Conservation (phyloP, 2,113 vertebrate species). For the Callaeas wilsoni region DNA sequence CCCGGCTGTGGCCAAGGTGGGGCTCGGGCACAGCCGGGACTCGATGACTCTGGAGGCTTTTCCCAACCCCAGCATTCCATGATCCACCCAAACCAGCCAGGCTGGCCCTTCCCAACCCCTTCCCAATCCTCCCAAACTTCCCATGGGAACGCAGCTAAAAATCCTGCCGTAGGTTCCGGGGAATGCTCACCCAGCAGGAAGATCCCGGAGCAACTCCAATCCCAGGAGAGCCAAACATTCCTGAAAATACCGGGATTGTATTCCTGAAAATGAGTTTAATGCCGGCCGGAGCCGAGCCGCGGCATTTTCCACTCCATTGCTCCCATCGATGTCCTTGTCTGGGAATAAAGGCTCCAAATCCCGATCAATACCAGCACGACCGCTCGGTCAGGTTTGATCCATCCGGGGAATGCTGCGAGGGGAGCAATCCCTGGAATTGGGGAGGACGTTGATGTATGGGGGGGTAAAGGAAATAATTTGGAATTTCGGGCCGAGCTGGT, state of each 20-base stretch:
- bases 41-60: not conserved
- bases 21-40: not conserved
- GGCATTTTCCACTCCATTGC: not conserved
- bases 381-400: not conserved
- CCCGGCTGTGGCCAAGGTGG: not conserved
- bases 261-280: not conserved
- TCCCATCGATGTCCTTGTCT: not conserved
- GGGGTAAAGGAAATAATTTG: not conserved
- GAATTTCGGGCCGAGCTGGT: rapidly evolving
- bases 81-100: rapidly evolving
- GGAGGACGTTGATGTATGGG: rapidly evolving
- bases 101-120: not conserved
- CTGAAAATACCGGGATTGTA: not conserved
- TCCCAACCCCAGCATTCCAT: not conserved
- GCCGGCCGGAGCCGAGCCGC: rapidly evolving
- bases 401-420: not conserved
- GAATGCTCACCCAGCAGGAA: not conserved
- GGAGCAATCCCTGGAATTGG: not conserved
- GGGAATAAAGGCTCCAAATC: not conserved
- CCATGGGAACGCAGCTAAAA: rapidly evolving
- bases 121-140: not conserved
- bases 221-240: not conserved
- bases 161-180: rapidly evolving
- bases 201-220: rapidly evolving
- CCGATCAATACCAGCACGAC: not conserved